Evolutionary conservation across 2,888 invertebrate genomes (phyloP).

Genomic region (Prosopocoilus inquinatus): DNA sequence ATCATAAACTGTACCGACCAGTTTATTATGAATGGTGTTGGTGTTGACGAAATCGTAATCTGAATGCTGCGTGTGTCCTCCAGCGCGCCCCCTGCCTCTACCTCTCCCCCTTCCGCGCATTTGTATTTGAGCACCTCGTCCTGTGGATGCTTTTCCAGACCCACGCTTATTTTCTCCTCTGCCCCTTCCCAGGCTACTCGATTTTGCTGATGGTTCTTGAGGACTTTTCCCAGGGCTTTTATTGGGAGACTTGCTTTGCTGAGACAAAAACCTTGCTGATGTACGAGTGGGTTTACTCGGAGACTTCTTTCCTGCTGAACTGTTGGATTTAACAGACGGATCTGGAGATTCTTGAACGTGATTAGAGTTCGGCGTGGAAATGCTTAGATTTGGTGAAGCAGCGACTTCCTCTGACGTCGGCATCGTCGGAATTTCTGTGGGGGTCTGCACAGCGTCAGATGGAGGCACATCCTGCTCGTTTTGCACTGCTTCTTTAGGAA

Average conservation of each 20-base stretch:
- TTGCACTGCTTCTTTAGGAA: conserved; percentile 32
- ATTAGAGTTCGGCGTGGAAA: conserved; percentile 35
- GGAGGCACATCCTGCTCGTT: conserved; percentile 18
- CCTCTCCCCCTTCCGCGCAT: conserved; percentile 39
- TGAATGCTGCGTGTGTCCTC: conserved; percentile 43
- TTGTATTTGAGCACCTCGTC: conserved; percentile 36
- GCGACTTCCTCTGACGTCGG: conserved; percentile 44
- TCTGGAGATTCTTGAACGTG: conserved; percentile 46
- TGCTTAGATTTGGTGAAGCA: conserved; percentile 27
- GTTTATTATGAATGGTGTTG: conserved; percentile 75
- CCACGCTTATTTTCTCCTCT: conserved; percentile 46
- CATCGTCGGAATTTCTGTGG: conserved; percentile 19
- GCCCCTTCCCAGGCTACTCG: conserved; percentile 52
- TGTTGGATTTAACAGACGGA: conserved; percentile 45
- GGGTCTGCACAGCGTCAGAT: conserved; percentile 19
- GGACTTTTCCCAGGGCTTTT: too few species aligned
- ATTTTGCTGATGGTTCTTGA: conserved; percentile 55
- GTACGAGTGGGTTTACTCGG: conserved; percentile 60
- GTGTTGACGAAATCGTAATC: conserved; percentile 45
- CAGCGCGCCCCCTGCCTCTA: conserved; percentile 45
- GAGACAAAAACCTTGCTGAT: conserved; percentile 62
- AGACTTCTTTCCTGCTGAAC: conserved; percentile 56
- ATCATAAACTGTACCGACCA: conserved; percentile 85
- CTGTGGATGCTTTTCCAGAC: conserved; percentile 35
- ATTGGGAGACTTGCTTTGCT: conserved; percentile 64